Base-by-base conservation (phyloP, 2,888 invertebrate species). In the Xestia sexstrigata region DNA sequence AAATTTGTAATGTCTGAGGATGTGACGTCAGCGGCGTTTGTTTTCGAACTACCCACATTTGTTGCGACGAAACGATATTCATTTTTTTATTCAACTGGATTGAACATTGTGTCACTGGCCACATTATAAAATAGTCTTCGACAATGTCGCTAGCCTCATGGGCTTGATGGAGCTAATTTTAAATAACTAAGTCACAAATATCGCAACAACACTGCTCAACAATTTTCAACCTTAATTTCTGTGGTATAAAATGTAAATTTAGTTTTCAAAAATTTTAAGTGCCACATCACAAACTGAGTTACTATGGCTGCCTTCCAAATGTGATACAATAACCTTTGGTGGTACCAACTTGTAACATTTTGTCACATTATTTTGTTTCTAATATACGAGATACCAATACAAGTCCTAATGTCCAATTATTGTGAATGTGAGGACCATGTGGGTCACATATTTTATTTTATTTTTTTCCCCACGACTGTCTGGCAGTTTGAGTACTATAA, bases 241-340 rank as follows among this genome's bases (percentile, higher is more conserved):
- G 49, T 15, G 0, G 0, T 2, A 66, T 77, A 81, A 70, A 78
- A 68, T 11, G n/a, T 23, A 42, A 60, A 55, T 63, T 70, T 0
- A 26, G 9, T 55, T 66, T 58, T n/a, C 47, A 63, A 11, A 42
- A 60, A 52, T 1, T 52, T 78, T 55, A 74, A 77, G 65, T 69
- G 23, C 74, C 65, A 58, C 58, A 73, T 76, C 63, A 82, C 60
- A 75, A 79, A 66, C 73, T 81, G 80, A 83, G 80, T 78, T 84
- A 89, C 75, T 84, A 87, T 92, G 91, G 91, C 91, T 86, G 86
- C 82, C 81, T 86, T 91, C 91, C 91, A 91, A 91, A 90, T 91
- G 88, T 88, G 84, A 84, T 85, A 85, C 89, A 85, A 89, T 90
- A 91, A 87, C 83, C 86, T 88, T 85, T 88, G 82, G 87, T 84